Percentiles rank a stretch among this genome's conserved stretches.
phyloP scores from a whole-genome alignment of 2,113 vertebrate genomes.

The Corythornis cristatus region DNA sequence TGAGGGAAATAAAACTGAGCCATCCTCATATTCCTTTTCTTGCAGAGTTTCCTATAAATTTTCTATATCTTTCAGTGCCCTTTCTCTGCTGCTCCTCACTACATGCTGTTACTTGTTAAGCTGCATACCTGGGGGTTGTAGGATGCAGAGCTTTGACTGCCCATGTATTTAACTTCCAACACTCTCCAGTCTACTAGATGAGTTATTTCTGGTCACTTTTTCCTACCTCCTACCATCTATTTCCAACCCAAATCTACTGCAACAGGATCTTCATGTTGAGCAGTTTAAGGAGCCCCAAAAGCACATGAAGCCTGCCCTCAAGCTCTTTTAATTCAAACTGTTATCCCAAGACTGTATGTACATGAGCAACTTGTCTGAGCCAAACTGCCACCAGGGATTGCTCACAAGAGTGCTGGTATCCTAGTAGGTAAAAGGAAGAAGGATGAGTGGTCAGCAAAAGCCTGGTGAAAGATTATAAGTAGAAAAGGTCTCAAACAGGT shows the following conservation, averaged over 20 bases:
- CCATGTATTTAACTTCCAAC: background rate
- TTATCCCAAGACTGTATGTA: background rate
- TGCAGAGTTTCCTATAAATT: background rate
- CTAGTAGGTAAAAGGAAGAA: background rate
- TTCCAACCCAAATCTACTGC: background rate
- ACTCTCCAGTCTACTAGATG: background rate
- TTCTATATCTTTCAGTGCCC: background rate
- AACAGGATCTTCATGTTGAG: background rate
- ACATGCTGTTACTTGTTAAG: background rate
- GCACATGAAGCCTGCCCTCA: fast-evolving
- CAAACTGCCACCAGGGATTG: fast-evolving
- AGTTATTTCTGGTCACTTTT: background rate
- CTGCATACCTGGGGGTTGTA: background rate
- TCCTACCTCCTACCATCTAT: background rate
- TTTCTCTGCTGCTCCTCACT: background rate
- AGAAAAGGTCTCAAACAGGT: background rate
- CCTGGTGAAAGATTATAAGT: background rate
- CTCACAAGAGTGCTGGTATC: fast-evolving
- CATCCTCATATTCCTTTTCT: background rate
- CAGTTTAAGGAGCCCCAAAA: background rate
- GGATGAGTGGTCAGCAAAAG: background rate
- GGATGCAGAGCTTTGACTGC: background rate
- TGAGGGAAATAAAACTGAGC: background rate
- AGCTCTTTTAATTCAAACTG: background rate
- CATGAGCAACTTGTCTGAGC: background rate